phyloP scores from a whole-genome alignment of 35 echinoderm and acorn worm genomes.

The Ptychodera flava region DNA sequence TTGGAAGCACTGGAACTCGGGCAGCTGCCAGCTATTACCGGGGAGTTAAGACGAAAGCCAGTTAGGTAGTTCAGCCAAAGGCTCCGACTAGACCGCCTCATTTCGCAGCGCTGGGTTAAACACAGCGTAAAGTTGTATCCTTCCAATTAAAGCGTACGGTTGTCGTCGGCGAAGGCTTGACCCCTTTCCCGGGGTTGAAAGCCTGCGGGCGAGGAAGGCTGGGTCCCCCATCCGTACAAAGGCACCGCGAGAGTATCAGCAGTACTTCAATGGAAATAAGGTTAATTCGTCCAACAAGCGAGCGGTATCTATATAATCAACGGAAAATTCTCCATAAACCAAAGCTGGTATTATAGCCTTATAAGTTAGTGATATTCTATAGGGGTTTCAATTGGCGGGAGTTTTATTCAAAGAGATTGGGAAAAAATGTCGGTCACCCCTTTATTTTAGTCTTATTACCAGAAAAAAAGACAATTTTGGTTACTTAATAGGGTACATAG shows the following conservation, averaged over 20 bases:
- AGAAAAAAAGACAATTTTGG: no score
- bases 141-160: neutral
- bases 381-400: neutral
- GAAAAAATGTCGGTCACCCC: neutral
- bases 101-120: neutral
- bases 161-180: neutral
- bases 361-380: neutral
- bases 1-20: neutral
- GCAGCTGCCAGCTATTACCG: neutral
- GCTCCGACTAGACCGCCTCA: neutral
- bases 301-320: neutral
- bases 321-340: neutral
- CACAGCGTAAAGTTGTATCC: neutral
- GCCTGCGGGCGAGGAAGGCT: neutral
- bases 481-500: no score
- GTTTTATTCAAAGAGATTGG: neutral
- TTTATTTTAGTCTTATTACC: neutral
- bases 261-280: neutral
- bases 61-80: no score
- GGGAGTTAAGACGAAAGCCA: no score
- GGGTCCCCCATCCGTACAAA: neutral
- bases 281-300: neutral
- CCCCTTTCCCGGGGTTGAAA: neutral
- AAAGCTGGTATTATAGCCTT: neutral
- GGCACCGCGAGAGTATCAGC: neutral